Evolutionary conservation across 2,888 invertebrate genomes (phyloP), one percentile per base, ranked within the genome.

Genomic region (Drosophila antonietae): DNA sequence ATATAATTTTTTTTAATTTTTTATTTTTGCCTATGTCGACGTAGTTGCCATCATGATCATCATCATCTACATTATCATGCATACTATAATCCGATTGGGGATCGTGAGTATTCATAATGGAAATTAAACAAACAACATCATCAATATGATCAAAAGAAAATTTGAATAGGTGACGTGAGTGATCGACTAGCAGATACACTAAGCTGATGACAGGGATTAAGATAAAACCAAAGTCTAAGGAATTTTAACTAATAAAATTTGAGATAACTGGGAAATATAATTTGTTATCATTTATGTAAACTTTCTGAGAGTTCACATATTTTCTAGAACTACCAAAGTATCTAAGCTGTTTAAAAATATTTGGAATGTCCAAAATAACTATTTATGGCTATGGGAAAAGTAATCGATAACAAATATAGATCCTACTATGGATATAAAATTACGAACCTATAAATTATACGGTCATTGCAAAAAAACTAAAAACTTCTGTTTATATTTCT

Each of bases 61-160:
- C 41, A 35, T 52, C 43, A 58, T 55, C 44, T 41, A 44, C 37
- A 37, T 73, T 23, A 61, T 47, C 35, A 20, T 46, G 41, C 49
- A 68, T 63, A 62, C 62, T 63, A 59, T 78, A 58, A 47, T 15
- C 28, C 39, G 65, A 56, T 52, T 64, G 43, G 33, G 39, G 58
- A 51, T 58, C 67, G 52, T 67, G 52, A 58, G 68, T 39, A 39
- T 51, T 33, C 52, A 49, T 62, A 65, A 47, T 68, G 65, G 77
- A 57, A 67, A 75, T 66, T 70, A 66, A 64, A 66, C 74, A 73
- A 73, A 72, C 60, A 79, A 78, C 65, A 66, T 33, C 41, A 78
- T 63, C 47, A 81, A 69, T 62, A 59, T 58, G 73, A 67, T 46
- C 53, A 53, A 70, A 67, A 35, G 15, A 62, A 71, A 23, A 31